Evolutionary conservation across 2,113 vertebrate genomes (phyloP).

Genomic region (Urocitellus parryii): DNA sequence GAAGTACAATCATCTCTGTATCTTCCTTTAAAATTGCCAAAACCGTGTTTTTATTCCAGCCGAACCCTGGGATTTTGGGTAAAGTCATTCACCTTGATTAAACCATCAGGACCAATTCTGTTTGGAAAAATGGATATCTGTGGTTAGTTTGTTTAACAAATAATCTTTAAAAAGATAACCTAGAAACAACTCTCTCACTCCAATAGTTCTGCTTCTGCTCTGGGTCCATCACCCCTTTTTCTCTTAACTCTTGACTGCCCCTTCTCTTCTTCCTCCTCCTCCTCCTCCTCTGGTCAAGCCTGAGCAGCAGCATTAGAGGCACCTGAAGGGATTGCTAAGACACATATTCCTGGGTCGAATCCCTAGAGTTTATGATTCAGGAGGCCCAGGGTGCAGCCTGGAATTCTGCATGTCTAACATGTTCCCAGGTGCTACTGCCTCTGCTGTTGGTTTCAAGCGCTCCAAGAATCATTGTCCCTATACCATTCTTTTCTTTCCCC

Average conservation of each 20-base stretch:
- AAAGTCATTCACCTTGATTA: slow-evolving; percentile 87
- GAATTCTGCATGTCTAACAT: background rate
- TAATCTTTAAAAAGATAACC: slow-evolving; percentile 5
- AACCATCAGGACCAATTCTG: slow-evolving; percentile 86
- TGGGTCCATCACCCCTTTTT: background rate
- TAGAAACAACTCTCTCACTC: background rate
- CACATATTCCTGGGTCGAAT: background rate
- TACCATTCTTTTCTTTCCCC: background rate
- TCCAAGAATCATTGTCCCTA: background rate
- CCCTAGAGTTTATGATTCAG: background rate
- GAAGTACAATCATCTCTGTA: slow-evolving; percentile 72
- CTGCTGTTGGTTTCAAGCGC: background rate
- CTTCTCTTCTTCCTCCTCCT: background rate
- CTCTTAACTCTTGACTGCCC: background rate
- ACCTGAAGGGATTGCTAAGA: background rate
- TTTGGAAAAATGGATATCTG: slow-evolving; percentile 59
- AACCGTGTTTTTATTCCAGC: slow-evolving; percentile 81
- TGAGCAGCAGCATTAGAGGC: background rate
- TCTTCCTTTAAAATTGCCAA: slow-evolving; percentile 75
- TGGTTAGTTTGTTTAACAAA: slow-evolving; percentile 48
- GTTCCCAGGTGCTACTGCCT: background rate
- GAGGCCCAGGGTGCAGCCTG: background rate
- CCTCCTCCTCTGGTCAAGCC: background rate
- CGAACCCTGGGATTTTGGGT: slow-evolving; percentile 84
- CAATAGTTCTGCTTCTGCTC: background rate